Evolutionary conservation across 2,888 invertebrate species (phyloP), one percentile per base, ranked within the genome.

Genomic region (Ormyrus nitidulus): DNA sequence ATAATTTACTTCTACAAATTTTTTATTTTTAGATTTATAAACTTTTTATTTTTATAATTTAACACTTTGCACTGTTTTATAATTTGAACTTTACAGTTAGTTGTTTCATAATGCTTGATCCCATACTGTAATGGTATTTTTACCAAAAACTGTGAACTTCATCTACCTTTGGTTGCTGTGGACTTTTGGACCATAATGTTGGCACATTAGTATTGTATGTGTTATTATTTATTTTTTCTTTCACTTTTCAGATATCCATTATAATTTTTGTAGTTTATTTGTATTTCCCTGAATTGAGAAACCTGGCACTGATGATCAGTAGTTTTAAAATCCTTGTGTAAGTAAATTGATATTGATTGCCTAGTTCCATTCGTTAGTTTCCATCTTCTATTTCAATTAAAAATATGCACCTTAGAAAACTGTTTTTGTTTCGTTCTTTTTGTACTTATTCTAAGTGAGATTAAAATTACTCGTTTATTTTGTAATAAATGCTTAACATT

Each of bases 251-350:
- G 87, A 87, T 86, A 81, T 82, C 84, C 85, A 84, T 85, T 85
- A 81, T 87, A 86, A 86, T 83, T 86, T 86, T 85, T 88, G 84
- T 88, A 86, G 80, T 86, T 87, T 86, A 82, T 87, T 88, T 87
- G 85, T 85, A 85, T 85, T 85, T 76, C 54, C 70, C 79, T 77
- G 59, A 76, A 74, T 79, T 77, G 81, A 81, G 64, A 73, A 73
- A 75, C 81, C 86, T 86, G 87, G 87, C 87, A 88, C 87, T 84
- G 85, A 85, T 86, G 86, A 86, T 85, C 83, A 84, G 83, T 86
- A 87, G 85, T 85, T 87, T 85, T 77, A 54, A 69, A 84, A 84
- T 85, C 79, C 83, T 82, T 85, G 83, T 83, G 87, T 87, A 87
- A 86, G 87, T 87, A 87, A 87, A 84, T 79, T 73, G 62, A 74